phyloP scores from a whole-genome alignment of 2,888 invertebrate species.

The Conchocele bisecta region DNA sequence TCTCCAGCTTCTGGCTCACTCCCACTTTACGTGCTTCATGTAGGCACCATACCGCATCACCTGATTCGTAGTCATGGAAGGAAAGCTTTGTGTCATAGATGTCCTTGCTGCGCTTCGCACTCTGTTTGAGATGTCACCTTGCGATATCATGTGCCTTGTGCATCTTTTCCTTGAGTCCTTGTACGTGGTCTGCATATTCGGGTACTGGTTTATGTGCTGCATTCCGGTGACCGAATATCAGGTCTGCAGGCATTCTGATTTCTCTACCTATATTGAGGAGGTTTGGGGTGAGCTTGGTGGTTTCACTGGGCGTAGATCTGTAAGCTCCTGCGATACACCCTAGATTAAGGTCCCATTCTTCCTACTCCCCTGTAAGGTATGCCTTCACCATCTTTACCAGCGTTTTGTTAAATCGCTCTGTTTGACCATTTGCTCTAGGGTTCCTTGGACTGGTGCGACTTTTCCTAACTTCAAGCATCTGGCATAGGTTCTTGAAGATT shows the following conservation, averaged over 20 bases:
- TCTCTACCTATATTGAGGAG: conserved; percentile 44
- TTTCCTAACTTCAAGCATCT: conserved; percentile 24
- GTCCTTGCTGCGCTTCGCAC: conserved; percentile 32
- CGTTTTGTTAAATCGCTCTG: conserved; percentile 45
- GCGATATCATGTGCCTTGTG: conserved; percentile 12
- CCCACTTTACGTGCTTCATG: conserved; percentile 29
- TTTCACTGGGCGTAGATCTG: conserved; percentile 39
- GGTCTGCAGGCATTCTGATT: conserved; percentile 34
- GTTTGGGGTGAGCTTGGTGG: conserved; percentile 44
- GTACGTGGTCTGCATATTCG: conserved; percentile 9
- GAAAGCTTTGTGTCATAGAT: conserved; percentile 27
- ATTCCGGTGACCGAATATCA: conserved; percentile 8
- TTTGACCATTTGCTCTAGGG: conserved; percentile 49
- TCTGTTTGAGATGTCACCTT: conserved; percentile 14
- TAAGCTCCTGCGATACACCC: conserved; percentile 51
- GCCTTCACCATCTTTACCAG: conserved; percentile 43
- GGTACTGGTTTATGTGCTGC: background rate
- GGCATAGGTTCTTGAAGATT: conserved; percentile 21
- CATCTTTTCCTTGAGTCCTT: background rate
- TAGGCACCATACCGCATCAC: conserved; percentile 44
- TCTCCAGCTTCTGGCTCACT: conserved; percentile 35
- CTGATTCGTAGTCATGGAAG: conserved; percentile 18
- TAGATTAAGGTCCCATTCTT: conserved; percentile 52
- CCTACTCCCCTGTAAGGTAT: conserved; percentile 43
- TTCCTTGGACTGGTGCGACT: conserved; percentile 37